Evolutionary conservation across 2,113 vertebrate species (phyloP).

Genomic region (Thalassoma bifasciatum): DNA sequence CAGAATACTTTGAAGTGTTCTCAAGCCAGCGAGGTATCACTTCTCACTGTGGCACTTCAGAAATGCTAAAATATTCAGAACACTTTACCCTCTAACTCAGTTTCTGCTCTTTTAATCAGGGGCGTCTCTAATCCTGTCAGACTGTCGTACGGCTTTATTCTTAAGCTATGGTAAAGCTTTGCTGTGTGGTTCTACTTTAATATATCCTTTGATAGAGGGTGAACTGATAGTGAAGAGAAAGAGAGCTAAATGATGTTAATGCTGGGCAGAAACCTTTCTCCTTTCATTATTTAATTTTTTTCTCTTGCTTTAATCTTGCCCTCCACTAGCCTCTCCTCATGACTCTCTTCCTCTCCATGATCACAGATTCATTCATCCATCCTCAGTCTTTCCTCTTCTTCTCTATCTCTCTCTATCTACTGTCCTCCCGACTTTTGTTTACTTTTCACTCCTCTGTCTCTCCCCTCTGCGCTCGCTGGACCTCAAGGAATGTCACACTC

Average conservation of each 20-base stretch:
- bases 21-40: conserved; percentile 6
- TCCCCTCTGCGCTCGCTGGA: conserved; percentile 50
- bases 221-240: not conserved
- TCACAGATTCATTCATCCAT: conserved; percentile 21
- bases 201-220: not conserved
- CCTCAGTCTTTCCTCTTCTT: conserved; percentile 19
- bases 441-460: conserved; percentile 44
- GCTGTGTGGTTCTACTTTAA: conserved; percentile 1
- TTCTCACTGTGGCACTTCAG: not conserved
- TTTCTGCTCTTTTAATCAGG: conserved; percentile 25
- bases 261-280: too few relatives aligned
- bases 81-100: not conserved
- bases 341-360: not conserved
- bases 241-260: not conserved
- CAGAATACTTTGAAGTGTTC: conserved; percentile 6
- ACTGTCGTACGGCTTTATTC: conserved; percentile 1
- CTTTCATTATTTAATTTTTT: not conserved
- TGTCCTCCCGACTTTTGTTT: conserved; percentile 32
- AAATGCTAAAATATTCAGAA: not conserved
- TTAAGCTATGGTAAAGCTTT: not conserved
- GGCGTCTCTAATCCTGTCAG: conserved; percentile 9
- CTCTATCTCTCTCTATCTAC: too few relatives aligned
- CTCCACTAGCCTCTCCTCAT: not conserved
- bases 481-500: conserved; percentile 72
- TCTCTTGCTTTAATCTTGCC: not conserved